These are phyloP conservation scores for Bombus picipes DNA, from an alignment of 1,140 invertebrate genomes.

Conservation along the genomic window DNA sequence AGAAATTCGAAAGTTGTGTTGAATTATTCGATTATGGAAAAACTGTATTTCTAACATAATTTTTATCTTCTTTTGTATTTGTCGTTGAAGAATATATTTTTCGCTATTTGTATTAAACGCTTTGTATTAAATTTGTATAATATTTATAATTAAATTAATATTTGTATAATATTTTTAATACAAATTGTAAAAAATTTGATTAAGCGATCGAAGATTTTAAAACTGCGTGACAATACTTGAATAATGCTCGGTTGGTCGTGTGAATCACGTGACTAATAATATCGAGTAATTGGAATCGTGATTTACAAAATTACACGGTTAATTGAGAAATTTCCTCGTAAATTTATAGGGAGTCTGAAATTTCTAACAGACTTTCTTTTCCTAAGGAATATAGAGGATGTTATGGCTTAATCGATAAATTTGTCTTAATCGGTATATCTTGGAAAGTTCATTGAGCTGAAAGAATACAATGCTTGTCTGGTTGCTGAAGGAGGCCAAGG, in stretches of 20 bases:
- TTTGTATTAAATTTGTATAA: too few relatives aligned
- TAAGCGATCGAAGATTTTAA: too few relatives aligned
- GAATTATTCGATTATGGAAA: too few relatives aligned
- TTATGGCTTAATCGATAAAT: conserved; percentile 15
- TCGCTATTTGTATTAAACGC: too few relatives aligned
- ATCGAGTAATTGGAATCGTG: not conserved
- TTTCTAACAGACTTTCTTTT: conserved; percentile 2
- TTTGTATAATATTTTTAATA: too few relatives aligned
- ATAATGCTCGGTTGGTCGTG: too few relatives aligned
- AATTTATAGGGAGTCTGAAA: not conserved
- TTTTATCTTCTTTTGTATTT: not conserved
- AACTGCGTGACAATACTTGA: too few relatives aligned
- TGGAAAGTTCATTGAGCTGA: conserved; percentile 2
- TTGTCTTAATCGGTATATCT: conserved; percentile 2
- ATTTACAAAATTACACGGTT: not conserved
- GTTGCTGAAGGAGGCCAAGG: not conserved
- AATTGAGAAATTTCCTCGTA: not conserved
- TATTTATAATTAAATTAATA: too few relatives aligned
- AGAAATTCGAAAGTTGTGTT: too few relatives aligned
- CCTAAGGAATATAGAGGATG: not conserved
- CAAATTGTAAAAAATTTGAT: too few relatives aligned
- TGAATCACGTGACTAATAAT: not conserved
- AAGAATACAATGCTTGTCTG: conserved; percentile 4
- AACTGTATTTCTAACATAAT: not conserved
- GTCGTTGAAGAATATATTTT: not conserved